These are phyloP conservation scores for Nemurella pictetii DNA, from an alignment of 2,888 invertebrate species.

Conservation along the genomic window DNA sequence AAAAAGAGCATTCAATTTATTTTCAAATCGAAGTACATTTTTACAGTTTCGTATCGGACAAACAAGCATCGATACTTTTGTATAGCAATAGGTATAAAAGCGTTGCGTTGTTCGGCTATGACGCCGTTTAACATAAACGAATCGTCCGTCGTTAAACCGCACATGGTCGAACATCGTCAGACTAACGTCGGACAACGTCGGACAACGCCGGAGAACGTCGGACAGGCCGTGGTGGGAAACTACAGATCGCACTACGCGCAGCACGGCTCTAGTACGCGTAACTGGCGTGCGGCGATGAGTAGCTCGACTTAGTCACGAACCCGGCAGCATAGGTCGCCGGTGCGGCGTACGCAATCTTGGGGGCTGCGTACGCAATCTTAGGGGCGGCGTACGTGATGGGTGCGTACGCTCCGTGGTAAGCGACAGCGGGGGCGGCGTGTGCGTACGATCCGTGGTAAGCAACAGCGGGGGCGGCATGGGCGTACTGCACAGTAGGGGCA, in stretches of 20 bases:
- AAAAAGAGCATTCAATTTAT: background rate
- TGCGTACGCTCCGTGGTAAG: conserved; percentile 34
- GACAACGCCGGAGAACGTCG: background rate
- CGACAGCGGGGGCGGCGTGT: conserved; percentile 29
- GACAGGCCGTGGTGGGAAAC: background rate
- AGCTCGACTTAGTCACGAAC: conserved; percentile 33
- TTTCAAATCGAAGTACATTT: background rate
- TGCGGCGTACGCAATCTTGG: conserved; percentile 7
- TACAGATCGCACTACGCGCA: background rate
- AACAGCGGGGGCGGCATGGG: conserved; percentile 26
- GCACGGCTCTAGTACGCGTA: conserved; percentile 7
- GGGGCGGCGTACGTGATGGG: conserved; percentile 33
- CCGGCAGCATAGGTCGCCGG: conserved; percentile 5
- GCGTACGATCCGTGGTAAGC: background rate
- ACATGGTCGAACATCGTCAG: background rate
- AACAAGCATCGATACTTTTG: background rate
- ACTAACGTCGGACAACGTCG: background rate
- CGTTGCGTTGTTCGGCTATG: background rate
- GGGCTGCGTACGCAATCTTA: conserved; percentile 17
- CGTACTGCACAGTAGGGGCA: conserved; percentile 43
- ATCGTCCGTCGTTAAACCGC: background rate
- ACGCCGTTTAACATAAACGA: background rate
- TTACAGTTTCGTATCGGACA: background rate
- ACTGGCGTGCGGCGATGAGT: conserved; percentile 8
- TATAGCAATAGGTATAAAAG: background rate